Percentiles rank a stretch among this genome's conserved stretches.
These are phyloP conservation scores for Lithobates pipiens DNA, from an alignment of 2,797 vertebrate species.

Conservation along the genomic window DNA sequence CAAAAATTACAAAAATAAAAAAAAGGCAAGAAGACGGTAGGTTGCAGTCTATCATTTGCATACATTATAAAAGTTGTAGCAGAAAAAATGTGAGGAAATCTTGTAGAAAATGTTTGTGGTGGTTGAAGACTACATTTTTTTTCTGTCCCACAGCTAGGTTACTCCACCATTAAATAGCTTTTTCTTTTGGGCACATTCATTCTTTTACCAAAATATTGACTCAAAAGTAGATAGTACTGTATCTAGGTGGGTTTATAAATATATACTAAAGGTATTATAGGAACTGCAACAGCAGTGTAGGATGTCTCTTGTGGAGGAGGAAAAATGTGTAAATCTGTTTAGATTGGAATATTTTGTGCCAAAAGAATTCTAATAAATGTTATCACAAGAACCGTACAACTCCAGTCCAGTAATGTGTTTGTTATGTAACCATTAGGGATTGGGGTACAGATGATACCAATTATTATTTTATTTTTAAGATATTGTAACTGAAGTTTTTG, in stretches of 20 bases:
- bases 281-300: constrained; percentile 44
- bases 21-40: too few relatives aligned
- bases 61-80: too few relatives aligned
- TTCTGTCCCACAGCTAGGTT: too few relatives aligned
- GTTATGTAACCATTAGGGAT: constrained; percentile 52
- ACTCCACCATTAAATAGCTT: too few relatives aligned
- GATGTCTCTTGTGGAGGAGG: constrained; percentile 38
- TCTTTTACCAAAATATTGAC: constrained; percentile 12
- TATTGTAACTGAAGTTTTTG: background rate
- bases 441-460: constrained; percentile 13
- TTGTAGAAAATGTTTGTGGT: too few relatives aligned
- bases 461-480: constrained; percentile 45
- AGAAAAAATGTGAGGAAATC: too few relatives aligned
- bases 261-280: constrained; percentile 26
- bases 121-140: too few relatives aligned
- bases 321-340: constrained; percentile 72
- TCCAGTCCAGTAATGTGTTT: constrained; percentile 56
- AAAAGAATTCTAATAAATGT: constrained; percentile 72
- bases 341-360: constrained; percentile 74
- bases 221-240: background rate
- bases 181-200: background rate
- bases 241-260: background rate
- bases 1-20: too few relatives aligned
- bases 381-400: constrained; percentile 63
- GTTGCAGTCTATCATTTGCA: too few relatives aligned